Evolutionary conservation across 2,888 invertebrate species (phyloP).

Genomic region (Pogonocherus hispidulus): DNA sequence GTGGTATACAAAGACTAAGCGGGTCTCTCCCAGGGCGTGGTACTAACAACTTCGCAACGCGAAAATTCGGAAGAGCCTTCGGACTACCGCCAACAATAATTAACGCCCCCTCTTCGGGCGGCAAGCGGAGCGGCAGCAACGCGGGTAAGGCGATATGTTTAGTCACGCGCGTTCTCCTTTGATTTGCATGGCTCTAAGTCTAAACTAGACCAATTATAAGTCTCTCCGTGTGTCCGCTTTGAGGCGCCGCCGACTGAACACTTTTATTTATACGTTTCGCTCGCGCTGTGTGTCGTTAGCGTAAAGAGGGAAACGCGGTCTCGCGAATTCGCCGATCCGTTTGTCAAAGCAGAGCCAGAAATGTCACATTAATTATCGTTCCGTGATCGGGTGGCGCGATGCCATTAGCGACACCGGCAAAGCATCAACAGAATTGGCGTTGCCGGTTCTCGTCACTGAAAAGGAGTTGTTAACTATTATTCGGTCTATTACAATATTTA

Average conservation of each 20-base stretch:
- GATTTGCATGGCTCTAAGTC: constrained; percentile 67
- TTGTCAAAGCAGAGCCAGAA: constrained; percentile 56
- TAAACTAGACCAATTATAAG: constrained; percentile 68
- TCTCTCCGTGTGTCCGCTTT: constrained; percentile 64
- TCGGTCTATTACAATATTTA: too few species aligned
- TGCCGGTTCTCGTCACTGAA: too few species aligned
- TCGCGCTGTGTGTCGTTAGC: constrained; percentile 64
- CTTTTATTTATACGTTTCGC: constrained; percentile 65
- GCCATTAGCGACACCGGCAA: background rate
- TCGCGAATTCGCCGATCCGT: constrained; percentile 42
- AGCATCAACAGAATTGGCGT: background rate
- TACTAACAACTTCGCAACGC: background rate
- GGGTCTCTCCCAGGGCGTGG: constrained; percentile 3
- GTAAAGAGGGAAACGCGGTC: constrained; percentile 55
- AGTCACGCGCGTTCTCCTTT: constrained; percentile 67
- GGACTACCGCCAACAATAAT: constrained; percentile 49
- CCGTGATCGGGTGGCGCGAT: constrained; percentile 8
- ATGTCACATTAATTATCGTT: constrained; percentile 57
- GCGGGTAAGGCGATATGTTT: constrained; percentile 66
- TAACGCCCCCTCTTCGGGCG: constrained; percentile 59
- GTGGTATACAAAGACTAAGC: background rate
- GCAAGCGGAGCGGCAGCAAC: constrained; percentile 46
- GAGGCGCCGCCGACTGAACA: constrained; percentile 58
- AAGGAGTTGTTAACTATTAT: too few species aligned
- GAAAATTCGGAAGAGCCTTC: constrained; percentile 37